Conservation (phyloP, 2,888 invertebrate species). For the Meloe dianella region DNA sequence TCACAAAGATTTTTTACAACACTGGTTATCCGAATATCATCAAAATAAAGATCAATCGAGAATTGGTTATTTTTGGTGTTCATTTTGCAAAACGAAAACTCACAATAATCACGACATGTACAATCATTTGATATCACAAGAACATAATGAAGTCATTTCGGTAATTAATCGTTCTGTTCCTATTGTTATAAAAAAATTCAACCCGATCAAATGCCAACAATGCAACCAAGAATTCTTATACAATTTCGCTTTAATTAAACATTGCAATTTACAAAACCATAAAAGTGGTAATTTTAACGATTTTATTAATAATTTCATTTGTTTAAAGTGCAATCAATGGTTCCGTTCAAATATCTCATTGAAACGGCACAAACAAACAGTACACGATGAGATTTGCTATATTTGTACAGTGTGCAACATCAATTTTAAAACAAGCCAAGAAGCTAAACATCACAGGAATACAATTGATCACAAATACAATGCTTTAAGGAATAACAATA, state of each 20-base stretch:
- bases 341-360: slow-evolving; percentile 69
- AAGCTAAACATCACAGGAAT: slow-evolving; percentile 72
- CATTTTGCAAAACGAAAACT: slow-evolving; percentile 75
- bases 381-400: slow-evolving; percentile 67
- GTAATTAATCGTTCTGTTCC: slow-evolving; percentile 83
- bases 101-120: slow-evolving; percentile 70
- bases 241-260: slow-evolving; percentile 75
- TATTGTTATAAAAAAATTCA: slow-evolving; percentile 74
- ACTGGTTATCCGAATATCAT: slow-evolving; percentile 76
- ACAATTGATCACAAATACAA: slow-evolving; percentile 69
- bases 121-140: slow-evolving; percentile 68
- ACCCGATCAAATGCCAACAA: slow-evolving; percentile 67
- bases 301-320: slow-evolving; percentile 67
- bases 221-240: slow-evolving; percentile 75
- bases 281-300: slow-evolving; percentile 33
- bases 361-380: slow-evolving; percentile 70
- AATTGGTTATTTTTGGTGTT: slow-evolving; percentile 73
- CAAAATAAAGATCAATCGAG: slow-evolving; percentile 60
- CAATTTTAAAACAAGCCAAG: slow-evolving; percentile 66
- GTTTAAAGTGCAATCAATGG: slow-evolving; percentile 66
- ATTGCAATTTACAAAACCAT: slow-evolving; percentile 62
- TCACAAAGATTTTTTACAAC: slow-evolving; percentile 70
- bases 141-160: slow-evolving; percentile 75
- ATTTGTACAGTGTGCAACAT: slow-evolving; percentile 73
- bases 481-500: slow-evolving; percentile 58